Percentiles rank a stretch among this genome's conserved stretches.
Conservation (phyloP, 2,113 vertebrate genomes). For the Hippocampus mohnikei region DNA sequence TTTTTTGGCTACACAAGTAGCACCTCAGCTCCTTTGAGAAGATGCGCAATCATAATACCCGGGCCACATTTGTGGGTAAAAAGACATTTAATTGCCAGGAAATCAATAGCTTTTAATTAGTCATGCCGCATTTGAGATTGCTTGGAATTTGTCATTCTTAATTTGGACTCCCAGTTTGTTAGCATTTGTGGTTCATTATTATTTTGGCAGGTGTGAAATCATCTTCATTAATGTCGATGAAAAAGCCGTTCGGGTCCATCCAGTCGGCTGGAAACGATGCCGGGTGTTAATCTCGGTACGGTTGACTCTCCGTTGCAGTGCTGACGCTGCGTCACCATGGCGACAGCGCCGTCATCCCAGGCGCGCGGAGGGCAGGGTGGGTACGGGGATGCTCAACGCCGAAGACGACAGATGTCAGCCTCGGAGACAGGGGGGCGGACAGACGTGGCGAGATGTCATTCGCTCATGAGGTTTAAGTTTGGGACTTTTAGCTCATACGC, state of each 20-base stretch:
- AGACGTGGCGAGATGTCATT: neutral
- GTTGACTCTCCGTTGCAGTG: slow-evolving; percentile 24
- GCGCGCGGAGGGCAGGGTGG: slow-evolving; percentile 23
- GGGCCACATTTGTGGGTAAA: too few relatives aligned
- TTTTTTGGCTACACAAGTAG: too few relatives aligned
- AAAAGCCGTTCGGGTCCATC: slow-evolving; percentile 57
- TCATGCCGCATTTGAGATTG: neutral
- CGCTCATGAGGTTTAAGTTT: neutral
- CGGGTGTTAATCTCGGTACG: slow-evolving; percentile 26
- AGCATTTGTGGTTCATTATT: slow-evolving; percentile 31
- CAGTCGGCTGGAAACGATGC: slow-evolving; percentile 18
- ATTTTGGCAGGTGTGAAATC: slow-evolving; percentile 47
- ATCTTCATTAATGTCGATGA: slow-evolving; percentile 65
- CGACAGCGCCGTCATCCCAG: slow-evolving; percentile 51
- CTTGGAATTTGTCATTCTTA: neutral
- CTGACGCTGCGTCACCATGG: slow-evolving; percentile 65
- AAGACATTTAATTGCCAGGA: too few relatives aligned
- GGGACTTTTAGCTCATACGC: too few relatives aligned
- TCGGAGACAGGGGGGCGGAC: neutral
- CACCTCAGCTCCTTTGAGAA: too few relatives aligned
- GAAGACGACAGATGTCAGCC: slow-evolving; percentile 9
- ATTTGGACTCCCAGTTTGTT: slow-evolving; percentile 31
- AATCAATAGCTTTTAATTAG: neutral
- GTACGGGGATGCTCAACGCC: slow-evolving; percentile 12
- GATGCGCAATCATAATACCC: too few relatives aligned